Base-by-base conservation (phyloP, 2,113 vertebrate species). In the Todiramphus chloris region DNA sequence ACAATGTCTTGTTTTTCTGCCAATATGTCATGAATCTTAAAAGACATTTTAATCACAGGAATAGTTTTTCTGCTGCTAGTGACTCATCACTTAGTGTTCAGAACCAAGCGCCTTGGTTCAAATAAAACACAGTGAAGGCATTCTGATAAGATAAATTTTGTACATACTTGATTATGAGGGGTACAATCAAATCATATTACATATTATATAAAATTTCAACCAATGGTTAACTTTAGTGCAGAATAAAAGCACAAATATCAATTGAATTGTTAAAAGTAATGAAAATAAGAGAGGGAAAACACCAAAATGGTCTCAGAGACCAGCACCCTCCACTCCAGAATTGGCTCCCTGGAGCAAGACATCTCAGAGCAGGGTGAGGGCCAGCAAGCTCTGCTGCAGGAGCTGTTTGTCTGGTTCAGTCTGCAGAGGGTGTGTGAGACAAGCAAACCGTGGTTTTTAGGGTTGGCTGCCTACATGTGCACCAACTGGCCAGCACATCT, bases 1-100 rank as follows among this genome's bases (percentile, higher is more conserved):
- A 56, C 56, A 25, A 43, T 11, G 59, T 60, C 68, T 79, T 90
- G 30, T 77, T 96, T 97, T 92, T 56, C 72, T 93, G 88, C 72
- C 72, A 92, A 68, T 31, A n/a, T 4, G 9, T 75, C 82, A 78
- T 63, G 76, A 89, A 95, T 74, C 11, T 77, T 90, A 63, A 76
- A 76, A 84, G 85, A 53, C 5, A 10, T 79, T 86, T 80, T 70
- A 83, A 56, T 77, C 39, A 62, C 0, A 6, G 39, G 31, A 84
- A 66, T 48, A 85, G 69, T 12, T 92, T 78, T 93, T 46, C 70
- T 87, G 46, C 72, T 87, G 67, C 63, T 48, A 0, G 20, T 92
- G 88, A 84, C 63, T 85, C 74, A 84, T 46, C 59, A 67, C 21
- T 64, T 67, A 39, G 33, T 48, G 73, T 77, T 82, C 48, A 88